phyloP scores from a whole-genome alignment of 2,113 vertebrate species.

The Mirza zaza region DNA sequence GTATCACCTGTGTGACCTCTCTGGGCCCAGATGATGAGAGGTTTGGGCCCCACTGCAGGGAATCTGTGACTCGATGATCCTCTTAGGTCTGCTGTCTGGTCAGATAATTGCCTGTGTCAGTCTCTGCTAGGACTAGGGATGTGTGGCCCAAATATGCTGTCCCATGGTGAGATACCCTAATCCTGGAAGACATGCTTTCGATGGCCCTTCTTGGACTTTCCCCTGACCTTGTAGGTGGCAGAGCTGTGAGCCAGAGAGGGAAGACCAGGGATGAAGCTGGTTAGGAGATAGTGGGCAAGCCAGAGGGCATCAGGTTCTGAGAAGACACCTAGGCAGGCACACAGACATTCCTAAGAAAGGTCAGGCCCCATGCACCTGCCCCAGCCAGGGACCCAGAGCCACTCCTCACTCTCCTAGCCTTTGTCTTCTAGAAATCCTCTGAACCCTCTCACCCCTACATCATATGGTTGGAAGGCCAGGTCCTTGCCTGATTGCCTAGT shows the following conservation, averaged over 20 bases:
- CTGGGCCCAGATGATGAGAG: not conserved
- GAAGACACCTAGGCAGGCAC: conserved; percentile 45
- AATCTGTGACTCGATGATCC: not conserved
- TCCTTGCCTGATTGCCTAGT: not conserved
- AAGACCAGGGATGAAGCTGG: conserved; percentile 6
- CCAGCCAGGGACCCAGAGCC: not conserved
- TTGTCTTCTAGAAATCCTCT: not conserved
- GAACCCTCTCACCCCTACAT: not conserved
- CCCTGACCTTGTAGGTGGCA: not conserved
- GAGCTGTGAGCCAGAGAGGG: conserved; percentile 63
- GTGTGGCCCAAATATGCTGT: not conserved
- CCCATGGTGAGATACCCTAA: not conserved
- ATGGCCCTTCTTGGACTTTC: not conserved
- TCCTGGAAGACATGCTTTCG: not conserved
- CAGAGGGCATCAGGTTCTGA: conserved; percentile 70
- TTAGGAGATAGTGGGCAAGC: conserved; percentile 57
- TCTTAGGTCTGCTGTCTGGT: not conserved
- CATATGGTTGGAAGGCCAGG: not conserved
- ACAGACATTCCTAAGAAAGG: conserved; percentile 69
- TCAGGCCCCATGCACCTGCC: not conserved
- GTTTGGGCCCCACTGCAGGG: not conserved
- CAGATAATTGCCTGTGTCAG: not conserved
- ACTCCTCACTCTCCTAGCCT: not conserved
- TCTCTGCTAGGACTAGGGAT: not conserved
- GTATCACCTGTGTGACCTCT: not conserved